A percentile compares a stretch with the other conserved stretches of the same genome.
Evolutionary conservation across 2,113 vertebrate genomes (phyloP).

Genomic region (Glareola pratincola): DNA sequence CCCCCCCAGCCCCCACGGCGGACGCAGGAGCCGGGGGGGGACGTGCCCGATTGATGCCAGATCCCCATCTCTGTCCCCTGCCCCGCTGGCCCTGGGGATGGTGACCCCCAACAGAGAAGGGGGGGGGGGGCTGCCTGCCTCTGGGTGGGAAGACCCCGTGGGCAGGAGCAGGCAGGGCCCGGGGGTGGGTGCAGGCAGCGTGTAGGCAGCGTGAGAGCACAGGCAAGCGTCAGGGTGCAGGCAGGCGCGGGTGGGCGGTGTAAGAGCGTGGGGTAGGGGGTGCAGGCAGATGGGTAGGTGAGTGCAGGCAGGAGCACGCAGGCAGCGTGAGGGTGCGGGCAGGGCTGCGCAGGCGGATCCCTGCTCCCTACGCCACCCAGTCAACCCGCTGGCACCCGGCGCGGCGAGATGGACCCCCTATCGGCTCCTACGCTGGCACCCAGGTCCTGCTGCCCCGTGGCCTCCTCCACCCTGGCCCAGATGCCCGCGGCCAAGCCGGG

Average conservation of each 20-base stretch:
- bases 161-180: background rate
- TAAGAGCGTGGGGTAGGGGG: too few species aligned
- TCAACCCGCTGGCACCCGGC: background rate
- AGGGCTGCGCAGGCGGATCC: background rate
- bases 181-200: background rate
- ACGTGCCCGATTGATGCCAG: accelerated
- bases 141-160: accelerated
- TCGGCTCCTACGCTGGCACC: background rate
- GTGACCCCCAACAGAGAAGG: accelerated
- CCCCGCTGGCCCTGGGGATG: background rate
- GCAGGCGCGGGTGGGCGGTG: background rate
- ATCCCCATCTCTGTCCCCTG: background rate
- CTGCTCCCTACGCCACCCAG: background rate
- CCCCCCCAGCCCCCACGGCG: background rate
- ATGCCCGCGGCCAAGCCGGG: accelerated
- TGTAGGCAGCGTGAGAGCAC: background rate
- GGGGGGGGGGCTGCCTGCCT: background rate
- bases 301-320: background rate
- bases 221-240: background rate
- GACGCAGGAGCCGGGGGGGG: background rate
- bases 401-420: accelerated
- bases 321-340: too few species aligned
- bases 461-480: background rate
- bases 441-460: accelerated
- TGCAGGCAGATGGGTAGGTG: background rate